Evolutionary conservation across 2,797 vertebrate genomes (phyloP), one percentile per base, ranked within the genome.

Genomic region (Clangula hyemalis): DNA sequence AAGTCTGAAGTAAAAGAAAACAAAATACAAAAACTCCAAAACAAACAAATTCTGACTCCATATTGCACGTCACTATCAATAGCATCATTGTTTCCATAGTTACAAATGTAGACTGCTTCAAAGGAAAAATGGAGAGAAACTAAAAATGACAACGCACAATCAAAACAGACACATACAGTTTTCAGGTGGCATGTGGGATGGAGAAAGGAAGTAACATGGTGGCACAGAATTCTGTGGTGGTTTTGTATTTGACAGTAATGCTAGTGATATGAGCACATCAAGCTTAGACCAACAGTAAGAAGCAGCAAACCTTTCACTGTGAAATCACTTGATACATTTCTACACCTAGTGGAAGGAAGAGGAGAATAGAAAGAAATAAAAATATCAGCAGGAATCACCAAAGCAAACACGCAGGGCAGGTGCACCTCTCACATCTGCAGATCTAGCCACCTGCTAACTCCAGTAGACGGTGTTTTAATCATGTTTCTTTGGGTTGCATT

Each of bases 21-120:
- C 71, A 89, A 95, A 90, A 53, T 28, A 64, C 45, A 74, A 49
- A 32, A 94, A 96, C 79, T 91, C 68, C 60, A 76, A 95, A 95
- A 39, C 81, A 96, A 96, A 94, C 64, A 94, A 54, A 61, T 92
- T 91, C 87, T 95, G 66, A 54, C 78, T 94, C 11, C 0, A 4
- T 58, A 80, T 30, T n/a, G 64, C 39, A 94, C 66, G 22, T 90
- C 94, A 95, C 73, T 91, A 89, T 93, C 85, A 90, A 94, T 73
- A 93, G 94, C 94, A 94, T 96, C 93, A 95, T 85, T 87, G 94
- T 96, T 96, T 96, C 95, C 94, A 97, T 96, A 94, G 94, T 77
- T 95, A 97, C 95, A 92, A 95, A 92, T 45, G 71, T 78, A 96
- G 92, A 87, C 70, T 60, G 89, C 53, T 91, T 85, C 69, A 92